Base-by-base conservation (phyloP, 1,140 invertebrate genomes). In the Apis dorsata region DNA sequence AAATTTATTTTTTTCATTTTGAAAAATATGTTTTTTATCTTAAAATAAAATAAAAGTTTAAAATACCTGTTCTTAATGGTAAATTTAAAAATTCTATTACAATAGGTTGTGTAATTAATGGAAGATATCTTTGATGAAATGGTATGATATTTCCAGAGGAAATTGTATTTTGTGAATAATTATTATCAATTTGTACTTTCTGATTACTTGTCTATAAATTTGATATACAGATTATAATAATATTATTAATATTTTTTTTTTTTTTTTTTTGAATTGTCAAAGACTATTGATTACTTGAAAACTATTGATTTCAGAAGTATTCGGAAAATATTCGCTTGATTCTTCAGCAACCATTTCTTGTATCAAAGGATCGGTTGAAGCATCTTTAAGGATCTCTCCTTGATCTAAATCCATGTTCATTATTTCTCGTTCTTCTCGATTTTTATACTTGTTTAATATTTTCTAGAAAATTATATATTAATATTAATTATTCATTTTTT, bases 331-430 rank as follows among this genome's bases (percentile, higher is more conserved):
- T 28, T 55, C 80, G n/a, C 5, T 44, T 11, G 44, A 60, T 28
- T 77, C n/a, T 0, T 24, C 28, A 15, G 7, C 53, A 21, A 0
- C 13, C 19, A 72, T n/a, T 66, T 66, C 55, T 24, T 57, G 15
- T 13, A n/a, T 51, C n/a, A 59, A 82, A 55, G 73, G 34, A 44
- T 73, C 59, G 9, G 28, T 53, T 17, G 71, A 76, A 83, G 53
- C 19, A 21, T 85, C 80, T 71, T 63, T 85, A 15, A 62, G 24
- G 57, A 71, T 17, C 9, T 34, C 19, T 8, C 72, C 83, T 72
- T 82, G 53, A 72, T 85, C 83, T 44, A 81, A 19, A 83, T 85
- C 53, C 51, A 28, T 83, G 28, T 60, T 83, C 72, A 65, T 81
- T 71, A 81, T 55, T 74, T 84, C 77, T 21, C 53, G 53, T 17